These are phyloP conservation scores for Rissa tridactyla DNA, from an alignment of 2,113 vertebrate species.

Conservation along the genomic window DNA sequence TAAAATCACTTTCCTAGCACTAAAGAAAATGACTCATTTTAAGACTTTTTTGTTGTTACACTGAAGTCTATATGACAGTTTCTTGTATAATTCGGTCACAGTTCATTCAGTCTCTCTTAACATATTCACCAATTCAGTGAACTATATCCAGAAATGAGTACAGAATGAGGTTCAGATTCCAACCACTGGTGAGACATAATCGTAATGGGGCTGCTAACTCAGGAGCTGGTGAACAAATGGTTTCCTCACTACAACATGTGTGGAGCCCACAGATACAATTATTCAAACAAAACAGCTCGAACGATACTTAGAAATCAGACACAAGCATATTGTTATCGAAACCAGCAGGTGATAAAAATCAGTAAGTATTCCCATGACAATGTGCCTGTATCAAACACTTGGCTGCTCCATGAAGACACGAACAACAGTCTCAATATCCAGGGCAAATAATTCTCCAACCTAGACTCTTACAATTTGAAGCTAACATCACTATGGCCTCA, in stretches of 20 bases:
- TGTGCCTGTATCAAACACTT: neutral
- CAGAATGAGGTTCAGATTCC: neutral
- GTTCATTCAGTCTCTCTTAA: neutral
- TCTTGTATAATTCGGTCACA: neutral
- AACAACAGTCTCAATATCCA: neutral
- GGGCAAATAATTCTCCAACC: neutral
- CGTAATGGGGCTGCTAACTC: accelerated
- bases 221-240: neutral
- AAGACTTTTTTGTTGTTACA: neutral
- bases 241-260: neutral
- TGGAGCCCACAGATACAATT: neutral
- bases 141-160: neutral
- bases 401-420: neutral
- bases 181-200: neutral
- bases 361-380: neutral
- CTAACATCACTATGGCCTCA: neutral
- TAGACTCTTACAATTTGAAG: neutral
- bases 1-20: neutral
- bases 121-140: neutral
- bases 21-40: conserved; percentile 14
- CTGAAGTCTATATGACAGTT: neutral
- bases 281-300: neutral
- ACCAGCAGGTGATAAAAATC: neutral
- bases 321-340: neutral
- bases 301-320: neutral